Evolutionary conservation across 2,888 invertebrate genomes (phyloP).

Genomic region (Patella ulyssiponensis): DNA sequence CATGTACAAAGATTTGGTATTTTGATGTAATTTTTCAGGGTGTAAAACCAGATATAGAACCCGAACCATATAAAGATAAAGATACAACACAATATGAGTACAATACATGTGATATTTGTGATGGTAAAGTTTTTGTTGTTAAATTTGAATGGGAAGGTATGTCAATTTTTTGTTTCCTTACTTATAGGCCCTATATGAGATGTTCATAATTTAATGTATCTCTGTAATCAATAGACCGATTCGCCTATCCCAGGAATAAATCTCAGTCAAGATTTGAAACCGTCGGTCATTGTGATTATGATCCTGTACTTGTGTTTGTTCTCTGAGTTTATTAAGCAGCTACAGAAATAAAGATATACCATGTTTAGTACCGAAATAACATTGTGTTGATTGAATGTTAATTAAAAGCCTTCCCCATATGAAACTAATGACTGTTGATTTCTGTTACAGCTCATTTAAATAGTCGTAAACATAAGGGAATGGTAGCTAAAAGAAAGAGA

Average conservation of each 20-base stretch:
- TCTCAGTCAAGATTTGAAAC: no score
- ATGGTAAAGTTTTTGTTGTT: constrained; percentile 54
- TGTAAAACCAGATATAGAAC: constrained; percentile 39
- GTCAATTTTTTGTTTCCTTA: neutral
- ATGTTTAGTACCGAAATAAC: neutral
- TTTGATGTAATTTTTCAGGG: constrained; percentile 39
- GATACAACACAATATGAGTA: constrained; percentile 38
- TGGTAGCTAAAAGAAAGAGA: constrained; percentile 6
- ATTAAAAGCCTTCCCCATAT: constrained; percentile 15
- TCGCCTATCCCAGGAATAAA: no score
- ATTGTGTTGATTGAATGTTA: no score
- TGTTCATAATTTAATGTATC: no score
- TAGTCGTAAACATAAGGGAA: constrained; percentile 41
- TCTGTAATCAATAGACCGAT: no score
- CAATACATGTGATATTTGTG: constrained; percentile 63
- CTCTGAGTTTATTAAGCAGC: constrained; percentile 28
- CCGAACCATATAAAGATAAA: constrained; percentile 41
- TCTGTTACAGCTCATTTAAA: constrained; percentile 37
- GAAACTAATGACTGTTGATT: constrained; percentile 14
- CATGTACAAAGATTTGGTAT: no score
- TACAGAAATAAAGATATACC: constrained; percentile 30
- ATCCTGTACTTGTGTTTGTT: neutral
- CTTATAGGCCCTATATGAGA: no score
- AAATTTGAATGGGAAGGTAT: constrained; percentile 60
- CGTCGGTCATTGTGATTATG: no score